A percentile compares a stretch with the other conserved stretches of the same genome.
Evolutionary conservation across 2,888 invertebrate genomes (phyloP).

Genomic region (Drosophila anceps): DNA sequence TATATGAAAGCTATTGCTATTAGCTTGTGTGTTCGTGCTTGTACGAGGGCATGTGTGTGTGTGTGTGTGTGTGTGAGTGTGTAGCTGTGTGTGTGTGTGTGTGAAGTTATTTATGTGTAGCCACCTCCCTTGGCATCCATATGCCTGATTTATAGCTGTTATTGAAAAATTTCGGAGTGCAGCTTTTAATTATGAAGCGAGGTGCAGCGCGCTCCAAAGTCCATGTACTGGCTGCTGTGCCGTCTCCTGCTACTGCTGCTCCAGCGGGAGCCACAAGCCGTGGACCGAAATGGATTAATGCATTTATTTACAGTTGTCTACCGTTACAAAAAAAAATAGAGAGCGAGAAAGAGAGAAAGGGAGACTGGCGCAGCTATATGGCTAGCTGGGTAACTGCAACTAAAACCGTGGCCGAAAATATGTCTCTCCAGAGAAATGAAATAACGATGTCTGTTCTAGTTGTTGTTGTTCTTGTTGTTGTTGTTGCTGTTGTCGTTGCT

Average conservation of each 20-base stretch:
- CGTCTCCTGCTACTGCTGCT: slow-evolving; percentile 32
- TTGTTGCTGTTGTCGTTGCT: background rate
- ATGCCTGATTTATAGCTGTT: slow-evolving; percentile 84
- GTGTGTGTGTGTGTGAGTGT: slow-evolving; percentile 10
- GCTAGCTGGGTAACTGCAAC: slow-evolving; percentile 20
- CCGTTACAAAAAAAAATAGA: slow-evolving; percentile 2
- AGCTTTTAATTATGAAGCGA: slow-evolving; percentile 81
- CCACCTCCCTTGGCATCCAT: slow-evolving; percentile 80
- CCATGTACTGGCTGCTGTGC: slow-evolving; percentile 12
- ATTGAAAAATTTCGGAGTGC: slow-evolving; percentile 84
- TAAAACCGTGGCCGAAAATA: slow-evolving; percentile 43
- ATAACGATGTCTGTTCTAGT: slow-evolving; percentile 4
- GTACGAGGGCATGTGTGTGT: slow-evolving; percentile 13
- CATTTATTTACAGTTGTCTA: slow-evolving; percentile 38
- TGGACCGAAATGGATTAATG: slow-evolving; percentile 38
- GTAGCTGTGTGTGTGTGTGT: slow-evolving; percentile 25
- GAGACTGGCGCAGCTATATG: background rate
- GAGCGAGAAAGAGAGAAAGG: background rate
- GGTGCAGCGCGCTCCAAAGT: slow-evolving; percentile 33
- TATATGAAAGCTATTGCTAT: slow-evolving; percentile 23
- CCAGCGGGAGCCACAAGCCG: slow-evolving; percentile 28
- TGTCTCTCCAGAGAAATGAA: slow-evolving; percentile 49
- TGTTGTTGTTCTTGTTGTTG: background rate
- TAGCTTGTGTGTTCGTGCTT: slow-evolving; percentile 25
- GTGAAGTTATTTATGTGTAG: slow-evolving; percentile 79